These are phyloP conservation scores for Zenarchopterus dispar DNA, from an alignment of 2,797 vertebrate species.

Conservation along the genomic window DNA sequence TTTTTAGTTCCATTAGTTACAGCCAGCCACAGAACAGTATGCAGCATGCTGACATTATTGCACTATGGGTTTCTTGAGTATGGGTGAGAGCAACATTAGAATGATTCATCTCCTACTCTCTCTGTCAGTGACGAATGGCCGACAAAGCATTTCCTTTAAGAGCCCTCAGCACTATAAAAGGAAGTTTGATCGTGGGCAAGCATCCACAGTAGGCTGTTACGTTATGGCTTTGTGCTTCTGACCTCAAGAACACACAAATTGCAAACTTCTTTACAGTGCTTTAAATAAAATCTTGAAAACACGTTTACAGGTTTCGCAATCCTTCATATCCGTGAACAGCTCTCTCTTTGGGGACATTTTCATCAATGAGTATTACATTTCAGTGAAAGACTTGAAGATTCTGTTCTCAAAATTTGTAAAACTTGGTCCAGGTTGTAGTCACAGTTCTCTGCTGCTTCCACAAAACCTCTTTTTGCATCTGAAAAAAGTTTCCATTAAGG, in stretches of 20 bases:
- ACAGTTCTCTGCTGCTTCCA: no score
- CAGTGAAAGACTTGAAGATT: not conserved
- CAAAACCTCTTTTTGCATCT: no score
- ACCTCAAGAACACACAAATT: not conserved
- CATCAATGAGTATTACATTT: not conserved
- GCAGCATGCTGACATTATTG: slow-evolving; percentile 54
- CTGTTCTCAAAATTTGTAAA: not conserved
- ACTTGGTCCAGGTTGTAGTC: not conserved
- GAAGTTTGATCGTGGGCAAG: slow-evolving; percentile 34
- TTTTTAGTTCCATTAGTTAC: slow-evolving; percentile 34
- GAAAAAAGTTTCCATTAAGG: not conserved
- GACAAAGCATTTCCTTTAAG: slow-evolving; percentile 51
- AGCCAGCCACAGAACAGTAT: slow-evolving; percentile 26
- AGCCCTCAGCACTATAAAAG: slow-evolving; percentile 49
- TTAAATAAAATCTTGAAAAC: not conserved
- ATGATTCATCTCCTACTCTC: slow-evolving; percentile 66
- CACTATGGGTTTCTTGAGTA: slow-evolving; percentile 51
- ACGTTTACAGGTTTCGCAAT: not conserved
- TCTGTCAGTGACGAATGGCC: slow-evolving; percentile 59
- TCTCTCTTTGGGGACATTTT: not conserved
- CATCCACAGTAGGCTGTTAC: slow-evolving; percentile 16
- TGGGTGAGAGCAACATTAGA: slow-evolving; percentile 57
- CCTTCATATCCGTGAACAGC: not conserved
- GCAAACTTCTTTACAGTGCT: not conserved
- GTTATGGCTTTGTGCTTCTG: slow-evolving; percentile 5